Evolutionary conservation across 2,113 vertebrate genomes (phyloP), one percentile per base, ranked within the genome.

Genomic region (Pelvicachromis taeniatus): DNA sequence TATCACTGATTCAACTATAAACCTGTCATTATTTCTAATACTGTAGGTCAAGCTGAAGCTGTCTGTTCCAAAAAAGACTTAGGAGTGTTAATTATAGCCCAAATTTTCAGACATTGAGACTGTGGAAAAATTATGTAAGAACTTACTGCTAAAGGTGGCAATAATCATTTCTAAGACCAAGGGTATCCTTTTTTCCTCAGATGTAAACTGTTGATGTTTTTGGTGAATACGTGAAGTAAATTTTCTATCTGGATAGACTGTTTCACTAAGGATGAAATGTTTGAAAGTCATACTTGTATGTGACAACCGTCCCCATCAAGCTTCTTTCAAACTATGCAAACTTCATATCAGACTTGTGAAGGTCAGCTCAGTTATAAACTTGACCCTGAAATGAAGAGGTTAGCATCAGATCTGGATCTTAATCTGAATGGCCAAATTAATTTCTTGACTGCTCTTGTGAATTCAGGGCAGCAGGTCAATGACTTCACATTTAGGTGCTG

Each of bases 301-400:
- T 1, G 42, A 73, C 16, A 73, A 4, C 23, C 17, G 23, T 29
- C 23, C 21, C 40, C 23, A 4, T 4, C 23, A 48, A 70, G 40
- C 40, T 45, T 26, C 42, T 48, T 19, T 29, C 40, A 73, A 48
- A 73, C 68, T 31, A 40, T 21, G 68, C 14, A 65, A 85, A 85
- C 54, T 81, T 23, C 10, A 40, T 77, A 83, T 45, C 61, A 23
- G 54, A 81, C 53, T 7, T 59, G n/a, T 23, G 26, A 9, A 86
- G 65, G 55, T 63, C 77, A 45, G 19, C 31, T 52, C 56, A 87
- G 53, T 45, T 29, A 53, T 78, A 4, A 80, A 77, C 35, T 53
- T 88, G 65, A 85, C 85, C 86, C 68, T 81, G 42, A 88, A 48
- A 88, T 14, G 56, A 63, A 85, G 78, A 75, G 73, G 86, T 78